Percentiles rank a stretch among this genome's conserved stretches.
phyloP scores from a whole-genome alignment of 2,888 invertebrate species.

The Mythimna ferrago region DNA sequence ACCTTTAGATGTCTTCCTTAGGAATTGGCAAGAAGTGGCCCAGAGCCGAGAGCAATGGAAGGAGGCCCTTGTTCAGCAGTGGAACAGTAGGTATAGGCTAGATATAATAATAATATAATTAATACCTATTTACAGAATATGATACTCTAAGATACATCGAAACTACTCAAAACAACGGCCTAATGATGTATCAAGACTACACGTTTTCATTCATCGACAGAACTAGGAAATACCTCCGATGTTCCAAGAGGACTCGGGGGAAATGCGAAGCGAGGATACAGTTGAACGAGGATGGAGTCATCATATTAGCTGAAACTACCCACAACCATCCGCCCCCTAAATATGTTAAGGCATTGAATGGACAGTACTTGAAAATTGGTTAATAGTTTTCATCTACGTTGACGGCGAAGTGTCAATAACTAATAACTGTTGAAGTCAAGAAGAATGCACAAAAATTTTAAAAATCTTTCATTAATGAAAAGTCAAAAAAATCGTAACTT shows the following conservation, averaged over 20 bases:
- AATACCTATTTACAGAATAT: conserved; percentile 40
- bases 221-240: conserved; percentile 64
- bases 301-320: conserved; percentile 46
- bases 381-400: background rate
- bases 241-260: conserved; percentile 66
- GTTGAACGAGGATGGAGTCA: conserved; percentile 45
- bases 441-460: background rate
- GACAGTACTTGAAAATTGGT: conserved; percentile 43
- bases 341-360: conserved; percentile 32
- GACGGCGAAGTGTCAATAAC: too few relatives aligned
- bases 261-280: conserved; percentile 65
- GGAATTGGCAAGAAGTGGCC: too few relatives aligned
- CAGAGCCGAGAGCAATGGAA: too few relatives aligned
- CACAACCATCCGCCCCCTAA: conserved; percentile 66
- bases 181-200: conserved; percentile 63
- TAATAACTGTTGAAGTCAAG: too few relatives aligned
- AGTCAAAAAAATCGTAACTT: too few relatives aligned
- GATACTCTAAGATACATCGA: conserved; percentile 32
- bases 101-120: too few relatives aligned
- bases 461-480: accelerated
- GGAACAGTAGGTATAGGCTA: too few relatives aligned
- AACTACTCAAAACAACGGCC: conserved; percentile 35
- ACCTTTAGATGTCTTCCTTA: too few relatives aligned
- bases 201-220: conserved; percentile 64
- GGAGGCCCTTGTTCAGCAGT: too few relatives aligned